phyloP scores from a whole-genome alignment of 2,113 vertebrate genomes.

The Eolophus roseicapilla region DNA sequence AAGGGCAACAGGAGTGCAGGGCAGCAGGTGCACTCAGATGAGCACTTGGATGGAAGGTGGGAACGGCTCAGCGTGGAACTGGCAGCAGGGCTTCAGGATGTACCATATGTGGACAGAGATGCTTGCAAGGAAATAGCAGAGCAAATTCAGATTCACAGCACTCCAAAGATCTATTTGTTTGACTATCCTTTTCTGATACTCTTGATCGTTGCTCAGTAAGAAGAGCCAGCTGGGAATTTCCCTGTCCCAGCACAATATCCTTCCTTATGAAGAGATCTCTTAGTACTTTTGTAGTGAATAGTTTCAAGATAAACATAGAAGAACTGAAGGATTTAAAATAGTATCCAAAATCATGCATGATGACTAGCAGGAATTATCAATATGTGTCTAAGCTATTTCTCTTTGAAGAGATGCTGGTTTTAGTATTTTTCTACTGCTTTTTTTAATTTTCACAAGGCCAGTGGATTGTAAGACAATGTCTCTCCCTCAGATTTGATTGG shows the following conservation, averaged over 20 bases:
- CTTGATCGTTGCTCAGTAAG: rapidly evolving
- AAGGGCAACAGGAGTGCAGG: neutral
- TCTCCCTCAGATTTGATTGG: neutral
- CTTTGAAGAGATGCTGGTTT: neutral
- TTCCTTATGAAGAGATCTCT: neutral
- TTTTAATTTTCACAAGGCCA: neutral
- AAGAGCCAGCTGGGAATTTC: neutral
- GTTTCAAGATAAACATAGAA: neutral
- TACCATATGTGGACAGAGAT: neutral
- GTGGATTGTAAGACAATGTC: neutral
- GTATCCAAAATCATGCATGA: neutral
- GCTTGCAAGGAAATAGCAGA: neutral
- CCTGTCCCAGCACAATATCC: neutral
- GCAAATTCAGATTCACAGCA: neutral
- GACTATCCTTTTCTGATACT: neutral
- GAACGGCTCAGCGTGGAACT: neutral
- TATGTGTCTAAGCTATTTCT: neutral
- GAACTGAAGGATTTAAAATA: neutral
- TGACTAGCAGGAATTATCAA: neutral
- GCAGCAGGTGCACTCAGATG: neutral
- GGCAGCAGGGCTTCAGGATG: neutral
- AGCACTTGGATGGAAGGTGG: neutral
- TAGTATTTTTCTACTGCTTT: neutral
- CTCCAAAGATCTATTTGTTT: neutral
- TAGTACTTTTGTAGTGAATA: neutral